Base-by-base conservation (phyloP, 2,113 vertebrate genomes). In the Scatophagus argus region DNA sequence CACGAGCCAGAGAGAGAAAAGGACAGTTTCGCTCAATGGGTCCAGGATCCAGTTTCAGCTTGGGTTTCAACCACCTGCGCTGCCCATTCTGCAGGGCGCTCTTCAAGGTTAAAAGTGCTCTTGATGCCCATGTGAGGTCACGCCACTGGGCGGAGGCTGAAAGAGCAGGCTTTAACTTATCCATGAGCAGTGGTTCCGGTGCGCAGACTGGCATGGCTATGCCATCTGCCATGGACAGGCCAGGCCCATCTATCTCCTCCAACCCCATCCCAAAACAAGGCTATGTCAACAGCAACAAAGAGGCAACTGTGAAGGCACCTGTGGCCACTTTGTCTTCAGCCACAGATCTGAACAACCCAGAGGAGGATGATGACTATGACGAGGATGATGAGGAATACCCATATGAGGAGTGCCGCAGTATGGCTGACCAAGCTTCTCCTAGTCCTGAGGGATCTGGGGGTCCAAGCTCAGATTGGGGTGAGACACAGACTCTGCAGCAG, bases 91-190 rank as follows among this genome's bases (percentile, higher is more conserved):
- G 98, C 90, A 94, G 98, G 83, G 98, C 98, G 46, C 97, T 99
- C 54, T 99, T 99, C 75, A 99, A 99, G 88, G 98, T 98, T 38
- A 98, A 98, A 92, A 99, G 98, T 14, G 98, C 98, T 63, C 94
- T 99, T 0, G 98, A 99, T 91, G 97, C 98, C 83, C 98, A 99
- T 58, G 97, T 99, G 90, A 96, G 97, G 67, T 99, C 98, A 73
- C 97, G 98, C 13, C 98, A 99, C 82, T 99, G 98, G 97, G 97
- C 97, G 0, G 98, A 99, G 81, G 97, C 98, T 79, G 98, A 98
- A 93, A 95, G 96, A 92, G 97, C 97, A 34, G 98, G 98, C 9
- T 99, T 96, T 89, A 97, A 95, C 91, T 87, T 99, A 81, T 95
- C 96, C 0, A 89, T 97, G 76, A 96, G 93, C 59, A 96, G 96